Evolutionary conservation across 2,888 invertebrate species (phyloP).

Genomic region (Drosophila nr. medialis): DNA sequence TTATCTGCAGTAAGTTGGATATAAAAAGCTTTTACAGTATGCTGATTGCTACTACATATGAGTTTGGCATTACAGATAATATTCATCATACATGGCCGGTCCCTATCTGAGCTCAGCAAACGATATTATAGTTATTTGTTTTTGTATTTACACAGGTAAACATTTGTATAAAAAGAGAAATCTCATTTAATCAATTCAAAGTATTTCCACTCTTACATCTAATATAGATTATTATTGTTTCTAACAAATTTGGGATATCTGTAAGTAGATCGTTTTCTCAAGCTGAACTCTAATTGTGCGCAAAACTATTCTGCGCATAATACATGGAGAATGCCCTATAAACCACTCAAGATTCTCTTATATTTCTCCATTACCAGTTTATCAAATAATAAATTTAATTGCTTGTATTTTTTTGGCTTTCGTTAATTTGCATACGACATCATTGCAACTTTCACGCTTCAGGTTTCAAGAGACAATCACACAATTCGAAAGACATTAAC

Average conservation of each 20-base stretch:
- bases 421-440: conserved; percentile 14
- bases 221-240: neutral
- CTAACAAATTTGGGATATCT: neutral
- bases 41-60: neutral
- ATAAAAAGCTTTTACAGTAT: neutral
- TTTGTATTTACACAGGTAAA: neutral
- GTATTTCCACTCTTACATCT: neutral
- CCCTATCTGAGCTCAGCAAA: neutral
- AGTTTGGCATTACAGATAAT: neutral
- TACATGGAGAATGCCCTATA: neutral
- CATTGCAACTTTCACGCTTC: conserved; percentile 69
- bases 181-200: neutral
- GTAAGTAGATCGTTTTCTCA: neutral
- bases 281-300: neutral
- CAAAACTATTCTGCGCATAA: neutral
- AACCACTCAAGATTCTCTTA: neutral
- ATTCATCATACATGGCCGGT: neutral
- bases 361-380: no score
- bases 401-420: conserved; percentile 4
- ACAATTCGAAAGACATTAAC: conserved; percentile 53
- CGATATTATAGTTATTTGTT: neutral
- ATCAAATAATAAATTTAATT: neutral
- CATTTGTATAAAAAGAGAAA: neutral
- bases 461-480: neutral
- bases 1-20: neutral